Evolutionary conservation across 2,797 vertebrate genomes (phyloP).

Genomic region (Etheostoma nigrum): DNA sequence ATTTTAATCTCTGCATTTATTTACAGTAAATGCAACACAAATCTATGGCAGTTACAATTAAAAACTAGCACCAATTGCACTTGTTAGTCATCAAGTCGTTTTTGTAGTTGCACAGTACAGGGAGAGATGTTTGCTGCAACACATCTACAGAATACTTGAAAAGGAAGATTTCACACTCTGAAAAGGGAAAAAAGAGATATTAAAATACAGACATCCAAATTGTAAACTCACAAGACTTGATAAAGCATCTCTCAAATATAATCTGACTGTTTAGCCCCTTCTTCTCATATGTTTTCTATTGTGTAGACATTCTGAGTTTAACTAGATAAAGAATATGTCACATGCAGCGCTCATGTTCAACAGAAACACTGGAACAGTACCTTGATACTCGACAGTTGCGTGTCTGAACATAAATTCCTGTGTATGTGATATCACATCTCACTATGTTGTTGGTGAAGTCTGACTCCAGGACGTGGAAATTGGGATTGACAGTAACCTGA

Average conservation of each 20-base stretch:
- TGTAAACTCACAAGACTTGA: not conserved
- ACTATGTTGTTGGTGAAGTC: conserved; percentile 89
- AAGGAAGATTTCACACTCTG: conserved; percentile 69
- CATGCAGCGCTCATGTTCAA: not conserved
- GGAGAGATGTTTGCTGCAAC: conserved; percentile 39
- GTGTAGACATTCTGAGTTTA: not conserved
- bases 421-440: conserved; percentile 87
- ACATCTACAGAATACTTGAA: conserved; percentile 7
- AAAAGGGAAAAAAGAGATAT: conserved; percentile 31
- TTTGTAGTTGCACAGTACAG: conserved; percentile 29
- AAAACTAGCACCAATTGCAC: conserved; percentile 29
- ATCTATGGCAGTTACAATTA: conserved; percentile 18
- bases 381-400: conserved; percentile 86
- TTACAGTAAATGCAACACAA: conserved; percentile 38
- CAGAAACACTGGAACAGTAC: conserved; percentile 59
- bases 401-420: conserved; percentile 84
- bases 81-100: not conserved
- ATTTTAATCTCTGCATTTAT: conserved; percentile 50
- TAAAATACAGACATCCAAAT: conserved; percentile 1
- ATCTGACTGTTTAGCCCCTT: not conserved
- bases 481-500: conserved; percentile 89
- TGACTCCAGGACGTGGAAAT: conserved; percentile 84
- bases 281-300: not conserved
- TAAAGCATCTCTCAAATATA: not conserved
- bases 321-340: not conserved